Evolutionary conservation across 1,140 invertebrate species (phyloP).

Genomic region (Drosophila pallidifrons): DNA sequence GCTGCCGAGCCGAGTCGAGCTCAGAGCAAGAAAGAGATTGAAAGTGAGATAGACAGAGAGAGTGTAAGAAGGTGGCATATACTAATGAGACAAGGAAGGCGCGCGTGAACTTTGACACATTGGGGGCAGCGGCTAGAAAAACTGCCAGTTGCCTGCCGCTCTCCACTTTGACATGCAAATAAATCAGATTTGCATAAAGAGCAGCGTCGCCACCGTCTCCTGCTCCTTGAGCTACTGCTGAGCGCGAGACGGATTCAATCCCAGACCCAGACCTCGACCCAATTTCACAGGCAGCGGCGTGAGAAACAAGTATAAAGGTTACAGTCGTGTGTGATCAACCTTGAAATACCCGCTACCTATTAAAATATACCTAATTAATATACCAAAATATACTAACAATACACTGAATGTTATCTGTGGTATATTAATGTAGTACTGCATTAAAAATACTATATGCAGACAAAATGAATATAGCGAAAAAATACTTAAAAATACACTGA

Average conservation of each 20-base stretch:
- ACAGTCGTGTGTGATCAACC: no score
- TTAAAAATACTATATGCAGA: no score
- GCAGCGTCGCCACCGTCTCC: slow-evolving; percentile 6
- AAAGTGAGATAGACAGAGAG: not conserved
- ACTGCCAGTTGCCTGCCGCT: slow-evolving; percentile 34
- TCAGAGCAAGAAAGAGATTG: not conserved
- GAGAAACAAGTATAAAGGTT: not conserved
- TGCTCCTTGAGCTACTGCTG: slow-evolving; percentile 36
- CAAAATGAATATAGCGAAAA: no score
- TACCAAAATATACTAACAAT: no score
- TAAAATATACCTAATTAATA: no score
- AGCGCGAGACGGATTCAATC: slow-evolving; percentile 31
- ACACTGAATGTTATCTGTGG: no score
- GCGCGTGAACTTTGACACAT: slow-evolving; percentile 59
- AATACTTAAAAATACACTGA: no score
- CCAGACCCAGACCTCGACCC: slow-evolving; percentile 1
- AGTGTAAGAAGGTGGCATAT: not conserved
- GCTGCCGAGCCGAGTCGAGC: not conserved
- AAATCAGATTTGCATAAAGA: slow-evolving; percentile 84
- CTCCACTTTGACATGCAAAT: slow-evolving; percentile 82
- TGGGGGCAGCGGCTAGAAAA: slow-evolving; percentile 32
- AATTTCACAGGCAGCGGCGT: not conserved
- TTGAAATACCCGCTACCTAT: no score
- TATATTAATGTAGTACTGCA: no score
- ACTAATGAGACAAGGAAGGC: slow-evolving; percentile 59